These are phyloP conservation scores for Etheostoma nigrum DNA, from an alignment of 2,797 vertebrate genomes.

Conservation along the genomic window DNA sequence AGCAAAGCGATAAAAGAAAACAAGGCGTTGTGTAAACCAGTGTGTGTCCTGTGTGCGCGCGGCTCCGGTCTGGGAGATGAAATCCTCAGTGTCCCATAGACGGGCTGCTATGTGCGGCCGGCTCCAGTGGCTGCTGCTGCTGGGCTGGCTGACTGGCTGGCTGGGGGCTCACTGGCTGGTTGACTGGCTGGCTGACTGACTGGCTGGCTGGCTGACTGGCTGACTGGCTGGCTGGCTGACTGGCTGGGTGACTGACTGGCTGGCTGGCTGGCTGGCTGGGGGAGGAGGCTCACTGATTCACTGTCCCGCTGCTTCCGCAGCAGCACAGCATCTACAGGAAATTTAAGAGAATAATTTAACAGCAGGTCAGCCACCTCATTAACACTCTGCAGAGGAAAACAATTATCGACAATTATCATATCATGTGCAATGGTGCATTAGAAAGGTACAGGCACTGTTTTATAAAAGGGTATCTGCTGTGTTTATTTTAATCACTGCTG, in stretches of 20 bases:
- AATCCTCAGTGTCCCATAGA: constrained; percentile 84
- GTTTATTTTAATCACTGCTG: constrained; percentile 8
- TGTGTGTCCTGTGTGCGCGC: constrained; percentile 39
- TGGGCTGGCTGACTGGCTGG: constrained; percentile 53
- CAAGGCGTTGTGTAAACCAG: constrained; percentile 27
- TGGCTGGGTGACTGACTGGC: background rate
- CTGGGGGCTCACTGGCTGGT: background rate
- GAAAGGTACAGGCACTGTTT: constrained; percentile 39
- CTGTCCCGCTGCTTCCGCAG: constrained; percentile 71
- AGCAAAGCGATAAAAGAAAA: background rate
- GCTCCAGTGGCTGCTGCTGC: constrained; percentile 57
- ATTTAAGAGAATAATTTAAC: constrained; percentile 75
- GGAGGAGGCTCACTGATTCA: constrained; percentile 64
- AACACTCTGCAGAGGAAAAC: constrained; percentile 52
- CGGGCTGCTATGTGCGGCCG: constrained; percentile 64
- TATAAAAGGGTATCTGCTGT: background rate
- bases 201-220: too few species aligned
- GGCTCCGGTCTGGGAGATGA: constrained; percentile 57
- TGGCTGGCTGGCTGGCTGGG: constrained; percentile 47
- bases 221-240: too few species aligned
- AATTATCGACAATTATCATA: constrained; percentile 57
- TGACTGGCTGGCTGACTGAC: too few species aligned
- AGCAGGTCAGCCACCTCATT: constrained; percentile 75
- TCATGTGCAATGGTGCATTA: constrained; percentile 41
- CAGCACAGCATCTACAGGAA: constrained; percentile 72